Evolutionary conservation across 2,888 invertebrate genomes (phyloP).

Genomic region (Apamea epomidion): DNA sequence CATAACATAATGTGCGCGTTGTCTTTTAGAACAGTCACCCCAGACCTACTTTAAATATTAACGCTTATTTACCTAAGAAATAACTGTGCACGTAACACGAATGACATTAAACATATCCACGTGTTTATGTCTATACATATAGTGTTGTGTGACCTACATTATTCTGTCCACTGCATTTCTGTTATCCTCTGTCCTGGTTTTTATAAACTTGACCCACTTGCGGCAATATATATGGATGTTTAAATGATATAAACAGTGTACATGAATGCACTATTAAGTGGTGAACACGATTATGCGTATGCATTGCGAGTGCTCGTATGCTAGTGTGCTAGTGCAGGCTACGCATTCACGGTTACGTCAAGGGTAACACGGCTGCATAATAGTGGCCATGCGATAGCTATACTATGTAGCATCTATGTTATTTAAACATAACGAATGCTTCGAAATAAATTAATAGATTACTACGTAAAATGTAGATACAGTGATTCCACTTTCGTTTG

Average conservation of each 20-base stretch:
- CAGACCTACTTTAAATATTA: constrained; percentile 41
- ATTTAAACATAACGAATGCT: constrained; percentile 31
- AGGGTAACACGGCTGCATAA: constrained; percentile 71
- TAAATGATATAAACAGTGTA: constrained; percentile 78
- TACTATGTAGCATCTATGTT: constrained; percentile 38
- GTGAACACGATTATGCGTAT: constrained; percentile 73
- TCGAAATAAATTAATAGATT: constrained; percentile 11
- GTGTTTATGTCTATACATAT: constrained; percentile 45
- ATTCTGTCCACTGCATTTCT: constrained; percentile 83
- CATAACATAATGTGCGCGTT: constrained; percentile 19
- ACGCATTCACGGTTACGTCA: constrained; percentile 75
- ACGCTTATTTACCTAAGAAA: constrained; percentile 49
- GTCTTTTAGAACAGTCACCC: constrained; percentile 37
- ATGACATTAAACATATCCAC: constrained; percentile 45
- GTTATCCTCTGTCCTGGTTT: constrained; percentile 88
- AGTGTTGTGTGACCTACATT: constrained; percentile 77
- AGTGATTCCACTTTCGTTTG: background rate
- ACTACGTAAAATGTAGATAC: too few relatives aligned
- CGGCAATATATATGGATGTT: constrained; percentile 76
- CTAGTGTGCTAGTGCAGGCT: constrained; percentile 67
- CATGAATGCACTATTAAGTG: constrained; percentile 76
- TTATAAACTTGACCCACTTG: constrained; percentile 87
- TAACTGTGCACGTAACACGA: constrained; percentile 48
- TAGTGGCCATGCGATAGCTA: constrained; percentile 35
- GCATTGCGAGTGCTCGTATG: constrained; percentile 62